Evolutionary conservation across 2,113 vertebrate species (phyloP), one percentile per base, ranked within the genome.

Genomic region (Dipodomys ordii): DNA sequence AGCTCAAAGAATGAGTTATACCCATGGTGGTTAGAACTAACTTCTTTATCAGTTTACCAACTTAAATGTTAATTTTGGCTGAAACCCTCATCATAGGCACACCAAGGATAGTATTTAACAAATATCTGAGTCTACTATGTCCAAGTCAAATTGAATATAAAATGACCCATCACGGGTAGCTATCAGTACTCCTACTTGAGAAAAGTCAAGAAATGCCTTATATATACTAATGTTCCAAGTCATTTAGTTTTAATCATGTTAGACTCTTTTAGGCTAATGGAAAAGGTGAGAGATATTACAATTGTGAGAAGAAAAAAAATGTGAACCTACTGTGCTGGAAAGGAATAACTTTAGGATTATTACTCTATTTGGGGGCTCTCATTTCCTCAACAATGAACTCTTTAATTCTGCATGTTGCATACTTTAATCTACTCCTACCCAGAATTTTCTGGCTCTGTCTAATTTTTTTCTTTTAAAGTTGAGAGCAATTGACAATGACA

Each of bases 401-500:
- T 32, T 71, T 18, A 4, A 1, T 46, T 20, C 6, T 25, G 62
- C 7, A 62, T 22, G 7, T 4, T n/a, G 16, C 2, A 23, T 60
- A 28, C 4, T 35, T 46, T 53, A 39, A 39, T 39, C 39, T 39
- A 4, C 39, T 71, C 72, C 19, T 87, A 7, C 27, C 3, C 8
- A 67, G 1, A 22, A 4, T 83, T 91, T 90, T 7, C 49, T 85
- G 12, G 28, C 1, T 87, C 19, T 72, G 6, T 6, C 2, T 39
- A 27, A 28, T 53, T 44, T 64, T 22, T 79, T 44, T 74, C 25
- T 6, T 44, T 74, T 30, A 4, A 67, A 28, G 3, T 85, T 82
- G 53, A 76, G 35, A 83, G 28, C 72, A 93, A 87, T 90, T 83
- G 94, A 72, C 35, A 80, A 69, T 90, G 67, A n/a, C 65, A 76